Base-by-base conservation (phyloP, 2,797 vertebrate species). In the Poeciliopsis turneri region DNA sequence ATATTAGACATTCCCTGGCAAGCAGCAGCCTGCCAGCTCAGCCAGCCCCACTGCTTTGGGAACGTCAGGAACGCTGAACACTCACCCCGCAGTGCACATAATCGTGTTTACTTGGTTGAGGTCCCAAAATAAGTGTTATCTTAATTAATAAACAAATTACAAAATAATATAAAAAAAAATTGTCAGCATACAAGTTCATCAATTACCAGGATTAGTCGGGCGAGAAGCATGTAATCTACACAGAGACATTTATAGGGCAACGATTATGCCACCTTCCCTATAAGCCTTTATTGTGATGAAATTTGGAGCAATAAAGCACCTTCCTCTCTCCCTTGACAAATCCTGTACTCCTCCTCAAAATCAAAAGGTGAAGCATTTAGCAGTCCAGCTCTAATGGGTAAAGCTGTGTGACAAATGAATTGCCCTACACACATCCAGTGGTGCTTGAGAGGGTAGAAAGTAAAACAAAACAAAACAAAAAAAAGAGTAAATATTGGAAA, bases 141-240 rank as follows among this genome's bases (percentile, higher is more conserved):
- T 95, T 96, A 96, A 96, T 96, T 95, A 96, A 96, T 96, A 95
- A 96, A 96, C 92, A 95, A 93, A 95, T 95, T 92, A 92, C 90
- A 87, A 95, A 93, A 96, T 95, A 94, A 94, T 92, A 93, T 92
- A 15, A 64, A 78, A 86, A 92, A 87, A 90, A 89, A 88, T 91
- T 80, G 80, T 92, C 89, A 73, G 92, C 91, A 94, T 92, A 91
- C 92, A 90, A 95, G 94, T 95, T 95, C 93, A 95, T 95, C 93
- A 95, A 95, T 96, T 96, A 96, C 90, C 83, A 77, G 95, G 95
- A 96, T 96, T 96, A 96, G 92, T 91, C 76, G 79, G 91, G 90
- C 91, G 91, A 94, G 89, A 94, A 92, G 92, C 93, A 95, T 95
- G 93, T 94, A 95, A 96, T 96, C 94, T 95, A 94, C 91, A 93